Base-by-base conservation (phyloP, 2,113 vertebrate species). In the Oncorhynchus nerka region DNA sequence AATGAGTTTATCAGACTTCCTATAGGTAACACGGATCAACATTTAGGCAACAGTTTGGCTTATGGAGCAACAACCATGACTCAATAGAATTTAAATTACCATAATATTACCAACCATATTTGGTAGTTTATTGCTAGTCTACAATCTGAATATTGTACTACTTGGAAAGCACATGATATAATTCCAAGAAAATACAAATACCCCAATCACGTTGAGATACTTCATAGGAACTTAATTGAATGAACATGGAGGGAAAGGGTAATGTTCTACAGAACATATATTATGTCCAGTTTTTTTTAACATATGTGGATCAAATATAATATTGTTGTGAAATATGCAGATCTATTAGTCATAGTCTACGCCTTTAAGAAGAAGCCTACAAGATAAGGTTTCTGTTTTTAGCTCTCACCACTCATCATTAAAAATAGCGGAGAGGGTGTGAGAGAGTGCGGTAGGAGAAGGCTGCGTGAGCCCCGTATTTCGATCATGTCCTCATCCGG, bases 341-440 rank as follows among this genome's bases (percentile, higher is more conserved):
- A 20, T 12, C 39, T 9, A 69, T 3, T 22, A 8, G 26, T 32
- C 26, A 30, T 13, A 24, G 48, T 32, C 24, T 90, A 6, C 75
- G 76, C 65, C 87, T 91, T 91, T 89, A 90, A 90, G 84, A 87
- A 84, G 32, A 68, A 45, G 9, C 2, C 39, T 45, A 30, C 55
- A 13, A 16, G 75, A 30, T 77, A 80, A 73, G 73, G 73, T 64
- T 75, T 45, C 39, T 85, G 86, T 84, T 90, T 93, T 88, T 86
- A 87, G 88, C 87, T 49, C 68, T 55, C 4, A 30, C 65, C 76
- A 83, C 83, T 83, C 83, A 84, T 80, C 80, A 82, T 87, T 89
- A 90, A 82, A 93, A 92, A 92, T 91, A 92, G 89, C 81, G 68
- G 48, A 26, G 78, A 64, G 79, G 64, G 81, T 85, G 86, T 88